Evolutionary conservation across 2,797 vertebrate genomes (phyloP).

Genomic region (Lagodon rhomboides): DNA sequence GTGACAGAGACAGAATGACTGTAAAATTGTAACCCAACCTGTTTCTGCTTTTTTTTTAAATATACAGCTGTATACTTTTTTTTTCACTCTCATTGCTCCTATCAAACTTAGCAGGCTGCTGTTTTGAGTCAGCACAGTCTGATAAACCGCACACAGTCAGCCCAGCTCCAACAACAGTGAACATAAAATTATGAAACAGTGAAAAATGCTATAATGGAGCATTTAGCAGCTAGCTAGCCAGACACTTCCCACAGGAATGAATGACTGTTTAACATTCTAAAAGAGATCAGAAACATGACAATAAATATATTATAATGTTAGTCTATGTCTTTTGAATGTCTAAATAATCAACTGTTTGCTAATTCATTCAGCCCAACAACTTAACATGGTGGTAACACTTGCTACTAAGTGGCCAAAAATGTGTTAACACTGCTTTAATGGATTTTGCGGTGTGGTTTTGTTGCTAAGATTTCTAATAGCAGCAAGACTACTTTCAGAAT

Average conservation of each 20-base stretch:
- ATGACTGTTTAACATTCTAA: too few relatives aligned
- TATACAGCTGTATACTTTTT: too few relatives aligned
- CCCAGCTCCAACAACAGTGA: conserved; percentile 3
- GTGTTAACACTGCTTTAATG: background rate
- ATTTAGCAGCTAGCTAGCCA: conserved; percentile 11
- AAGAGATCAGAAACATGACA: background rate
- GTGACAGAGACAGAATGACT: background rate
- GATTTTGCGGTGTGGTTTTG: background rate
- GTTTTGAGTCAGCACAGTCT: conserved; percentile 1
- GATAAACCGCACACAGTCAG: conserved; percentile 6
- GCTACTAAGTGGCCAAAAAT: background rate
- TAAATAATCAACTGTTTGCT: background rate
- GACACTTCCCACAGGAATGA: conserved; percentile 5
- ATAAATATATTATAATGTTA: background rate
- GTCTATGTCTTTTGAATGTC: background rate
- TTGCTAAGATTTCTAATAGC: background rate
- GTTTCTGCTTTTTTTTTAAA: too few relatives aligned
- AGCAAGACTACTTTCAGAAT: too few relatives aligned
- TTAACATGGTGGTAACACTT: background rate
- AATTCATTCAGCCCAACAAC: background rate
- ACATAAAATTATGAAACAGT: conserved; percentile 3
- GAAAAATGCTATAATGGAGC: background rate
- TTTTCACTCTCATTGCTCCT: background rate
- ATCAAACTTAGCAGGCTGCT: conserved; percentile 11
- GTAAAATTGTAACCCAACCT: background rate